Conservation (phyloP, 1,140 invertebrate genomes). For the Propsilocerus akamusi region DNA sequence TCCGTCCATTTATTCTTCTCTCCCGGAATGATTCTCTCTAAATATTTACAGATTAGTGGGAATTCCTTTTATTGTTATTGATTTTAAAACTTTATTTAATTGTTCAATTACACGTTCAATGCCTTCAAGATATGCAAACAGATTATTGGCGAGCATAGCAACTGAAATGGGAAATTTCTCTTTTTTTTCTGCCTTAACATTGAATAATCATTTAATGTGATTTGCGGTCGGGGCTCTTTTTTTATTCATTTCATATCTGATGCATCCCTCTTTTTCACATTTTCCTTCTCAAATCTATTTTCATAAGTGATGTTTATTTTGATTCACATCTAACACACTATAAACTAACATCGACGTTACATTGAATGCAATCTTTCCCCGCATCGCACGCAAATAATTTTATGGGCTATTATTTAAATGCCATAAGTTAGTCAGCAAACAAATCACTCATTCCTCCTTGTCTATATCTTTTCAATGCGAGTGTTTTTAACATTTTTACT, state of each 20-base stretch:
- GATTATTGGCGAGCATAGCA: conserved; percentile 9
- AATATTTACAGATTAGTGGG: not conserved
- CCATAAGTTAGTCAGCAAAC: not conserved
- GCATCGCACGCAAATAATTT: not conserved
- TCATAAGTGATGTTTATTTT: too few species aligned
- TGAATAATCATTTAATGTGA: too few species aligned
- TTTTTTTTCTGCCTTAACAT: conserved; percentile 9
- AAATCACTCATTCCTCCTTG: not conserved
- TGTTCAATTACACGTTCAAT: not conserved
- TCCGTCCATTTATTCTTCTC: not conserved
- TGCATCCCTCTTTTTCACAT: too few species aligned
- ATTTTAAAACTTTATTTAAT: too few species aligned
- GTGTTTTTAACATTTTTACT: conserved; percentile 1
- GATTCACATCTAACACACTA: too few species aligned
- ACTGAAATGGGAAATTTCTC: not conserved
- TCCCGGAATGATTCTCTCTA: not conserved
- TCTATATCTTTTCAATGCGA: not conserved
- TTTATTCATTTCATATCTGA: too few species aligned
- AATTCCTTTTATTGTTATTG: not conserved
- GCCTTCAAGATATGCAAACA: conserved; percentile 6
- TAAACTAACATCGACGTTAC: too few species aligned
- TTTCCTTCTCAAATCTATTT: too few species aligned
- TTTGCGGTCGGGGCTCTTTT: too few species aligned
- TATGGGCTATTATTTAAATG: conserved; percentile 2
- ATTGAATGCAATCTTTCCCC: too few species aligned